phyloP scores from a whole-genome alignment of 1,140 invertebrate genomes.

The Eulimnadia texana region DNA sequence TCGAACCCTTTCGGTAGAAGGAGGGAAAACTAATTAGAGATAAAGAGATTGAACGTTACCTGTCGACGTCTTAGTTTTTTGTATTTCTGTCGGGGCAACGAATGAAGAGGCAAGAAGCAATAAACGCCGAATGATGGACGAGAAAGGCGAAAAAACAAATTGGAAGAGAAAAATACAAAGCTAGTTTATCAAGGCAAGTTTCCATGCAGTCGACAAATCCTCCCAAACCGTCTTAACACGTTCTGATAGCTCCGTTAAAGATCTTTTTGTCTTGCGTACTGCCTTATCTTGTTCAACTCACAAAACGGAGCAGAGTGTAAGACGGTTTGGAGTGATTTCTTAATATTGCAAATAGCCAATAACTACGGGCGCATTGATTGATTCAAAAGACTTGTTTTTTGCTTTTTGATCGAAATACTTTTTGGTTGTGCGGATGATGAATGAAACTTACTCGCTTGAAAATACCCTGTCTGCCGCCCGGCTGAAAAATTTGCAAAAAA shows the following conservation, averaged over 20 bases:
- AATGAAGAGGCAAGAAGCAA: not conserved
- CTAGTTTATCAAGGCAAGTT: not conserved
- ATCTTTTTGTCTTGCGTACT: too few relatives aligned
- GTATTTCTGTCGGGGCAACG: conserved; percentile 51
- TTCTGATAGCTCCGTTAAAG: not conserved
- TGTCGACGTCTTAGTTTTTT: conserved; percentile 77
- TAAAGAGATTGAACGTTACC: conserved; percentile 22
- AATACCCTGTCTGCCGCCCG: conserved; percentile 14
- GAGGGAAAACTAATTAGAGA: not conserved
- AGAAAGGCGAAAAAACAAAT: conserved; percentile 23
- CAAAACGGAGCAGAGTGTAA: too few relatives aligned
- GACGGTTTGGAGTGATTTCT: too few relatives aligned
- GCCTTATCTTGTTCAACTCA: too few relatives aligned
- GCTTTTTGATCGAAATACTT: not conserved
- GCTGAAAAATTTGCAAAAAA: not conserved
- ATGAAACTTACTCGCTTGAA: conserved; percentile 15
- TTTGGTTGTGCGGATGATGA: not conserved
- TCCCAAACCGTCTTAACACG: not conserved
- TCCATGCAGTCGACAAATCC: not conserved
- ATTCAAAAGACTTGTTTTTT: not conserved
- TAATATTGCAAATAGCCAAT: too few relatives aligned
- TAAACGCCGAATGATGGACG: conserved; percentile 23
- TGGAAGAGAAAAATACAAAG: conserved; percentile 3
- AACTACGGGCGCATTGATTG: not conserved
- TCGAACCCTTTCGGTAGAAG: not conserved